These are phyloP conservation scores for Florisuga fusca DNA, from an alignment of 2,797 vertebrate genomes.

Conservation along the genomic window DNA sequence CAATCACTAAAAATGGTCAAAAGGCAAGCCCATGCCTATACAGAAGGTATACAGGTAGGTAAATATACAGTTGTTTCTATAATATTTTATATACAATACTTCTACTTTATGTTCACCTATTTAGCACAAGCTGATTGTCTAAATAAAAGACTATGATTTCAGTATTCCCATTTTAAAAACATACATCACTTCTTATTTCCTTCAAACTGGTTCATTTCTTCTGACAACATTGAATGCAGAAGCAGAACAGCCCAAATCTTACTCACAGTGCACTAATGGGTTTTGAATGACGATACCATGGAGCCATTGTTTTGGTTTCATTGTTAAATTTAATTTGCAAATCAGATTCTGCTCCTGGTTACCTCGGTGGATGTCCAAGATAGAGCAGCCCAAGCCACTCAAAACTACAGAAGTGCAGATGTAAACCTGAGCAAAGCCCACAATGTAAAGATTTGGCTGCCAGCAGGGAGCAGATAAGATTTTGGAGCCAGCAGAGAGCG, in stretches of 20 bases:
- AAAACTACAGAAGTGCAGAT: not conserved
- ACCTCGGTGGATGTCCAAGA: not conserved
- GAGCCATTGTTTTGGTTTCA: not conserved
- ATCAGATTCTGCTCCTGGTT: not conserved
- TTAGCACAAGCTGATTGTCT: not conserved
- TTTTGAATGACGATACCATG: not conserved
- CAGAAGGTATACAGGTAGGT: no score
- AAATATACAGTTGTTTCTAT: not conserved
- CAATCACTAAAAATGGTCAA: not conserved
- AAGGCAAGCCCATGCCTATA: not conserved
- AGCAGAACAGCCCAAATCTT: not conserved
- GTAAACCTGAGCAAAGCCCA: not conserved
- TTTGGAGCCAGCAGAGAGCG: rapidly evolving
- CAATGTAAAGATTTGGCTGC: rapidly evolving
- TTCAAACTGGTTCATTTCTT: not conserved
- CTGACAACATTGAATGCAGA: rapidly evolving
- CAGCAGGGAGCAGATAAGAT: not conserved
- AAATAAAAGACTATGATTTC: not conserved
- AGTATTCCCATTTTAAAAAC: not conserved
- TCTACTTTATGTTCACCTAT: not conserved
- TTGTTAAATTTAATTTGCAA: not conserved
- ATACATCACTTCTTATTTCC: not conserved
- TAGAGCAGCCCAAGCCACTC: rapidly evolving
- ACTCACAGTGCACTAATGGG: not conserved
- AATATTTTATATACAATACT: not conserved